Evolutionary conservation across 2,797 vertebrate species (phyloP).

Genomic region (Tokudaia muenninki): DNA sequence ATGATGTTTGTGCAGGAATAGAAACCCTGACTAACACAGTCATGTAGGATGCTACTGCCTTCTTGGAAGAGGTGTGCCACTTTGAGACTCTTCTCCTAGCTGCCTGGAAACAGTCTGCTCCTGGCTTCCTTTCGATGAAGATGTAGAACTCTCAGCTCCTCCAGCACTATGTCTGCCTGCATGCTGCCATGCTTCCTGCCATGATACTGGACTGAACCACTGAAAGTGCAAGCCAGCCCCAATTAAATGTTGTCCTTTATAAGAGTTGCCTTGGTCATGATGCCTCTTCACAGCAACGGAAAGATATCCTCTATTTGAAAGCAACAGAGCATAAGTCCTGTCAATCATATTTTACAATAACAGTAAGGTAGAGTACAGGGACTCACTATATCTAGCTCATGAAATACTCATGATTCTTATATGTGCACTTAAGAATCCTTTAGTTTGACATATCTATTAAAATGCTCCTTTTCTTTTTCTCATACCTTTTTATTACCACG

Average conservation of each 20-base stretch:
- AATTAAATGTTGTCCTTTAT: too few species aligned
- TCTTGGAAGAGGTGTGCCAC: too few species aligned
- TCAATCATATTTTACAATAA: not conserved
- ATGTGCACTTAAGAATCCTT: not conserved
- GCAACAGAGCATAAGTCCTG: not conserved
- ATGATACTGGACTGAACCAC: too few species aligned
- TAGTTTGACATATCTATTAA: not conserved
- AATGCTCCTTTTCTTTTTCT: not conserved
- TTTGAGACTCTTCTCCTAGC: not conserved
- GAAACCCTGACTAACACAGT: too few species aligned
- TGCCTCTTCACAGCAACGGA: too few species aligned
- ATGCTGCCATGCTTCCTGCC: too few species aligned
- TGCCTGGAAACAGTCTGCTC: not conserved
- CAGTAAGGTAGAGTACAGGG: not conserved
- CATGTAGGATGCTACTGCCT: conserved; percentile 48
- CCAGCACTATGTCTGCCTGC: not conserved
- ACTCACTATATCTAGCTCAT: not conserved
- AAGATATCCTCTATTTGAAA: not conserved
- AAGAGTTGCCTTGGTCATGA: too few species aligned
- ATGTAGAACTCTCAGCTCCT: not conserved
- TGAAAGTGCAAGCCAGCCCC: too few species aligned
- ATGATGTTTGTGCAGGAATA: too few species aligned
- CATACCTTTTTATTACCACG: not conserved
- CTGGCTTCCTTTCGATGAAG: not conserved
- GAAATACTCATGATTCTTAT: not conserved